Evolutionary conservation across 2,888 invertebrate genomes (phyloP), one percentile per base, ranked within the genome.

Genomic region (Xestoiulus laeticollis): DNA sequence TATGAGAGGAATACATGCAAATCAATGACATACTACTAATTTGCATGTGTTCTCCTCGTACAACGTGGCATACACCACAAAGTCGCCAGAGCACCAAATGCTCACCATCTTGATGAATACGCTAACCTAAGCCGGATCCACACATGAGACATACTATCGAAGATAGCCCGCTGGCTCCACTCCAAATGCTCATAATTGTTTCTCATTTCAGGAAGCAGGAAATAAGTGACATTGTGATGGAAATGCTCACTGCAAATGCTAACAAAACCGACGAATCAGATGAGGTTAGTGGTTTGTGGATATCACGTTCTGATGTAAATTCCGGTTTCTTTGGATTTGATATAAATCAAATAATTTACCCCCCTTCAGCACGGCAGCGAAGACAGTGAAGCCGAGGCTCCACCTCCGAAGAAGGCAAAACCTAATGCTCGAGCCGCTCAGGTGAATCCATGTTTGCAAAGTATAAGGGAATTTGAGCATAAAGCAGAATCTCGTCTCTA

Each of bases 181-280:
- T n/a, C n/a, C n/a, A n/a, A n/a, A n/a, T n/a, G n/a, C n/a, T n/a
- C n/a, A 38, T 38, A 38, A 38, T 38, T 48, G 22, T 68, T 19
- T 22, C 19, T 88, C 88, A 30, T 90, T 90, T 92, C 85, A 96
- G 96, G 90, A 97, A 96, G 92, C 95, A 96, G 91, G 95, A 96
- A 92, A 96, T 98, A n/a, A 97, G 97, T 91, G 94, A 95, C 90
- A 93, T 98, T 89, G 96, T 98, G 10, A 96, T 97, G 96, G 96
- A 96, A 90, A 95, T 95, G 90, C 91, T 94, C 85, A 88, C 88
- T 85, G 89, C 88, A 30, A 87, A 87, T 32, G 88, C 90, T 85
- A 88, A 93, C 89, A 92, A 92, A 53, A 91, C 91, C 32, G 90
- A 89, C 44, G 90, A 91, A 82, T 88, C 88, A 10, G 88, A 88